Conservation (phyloP, 2,797 vertebrate genomes). For the Darevskia mixta region DNA sequence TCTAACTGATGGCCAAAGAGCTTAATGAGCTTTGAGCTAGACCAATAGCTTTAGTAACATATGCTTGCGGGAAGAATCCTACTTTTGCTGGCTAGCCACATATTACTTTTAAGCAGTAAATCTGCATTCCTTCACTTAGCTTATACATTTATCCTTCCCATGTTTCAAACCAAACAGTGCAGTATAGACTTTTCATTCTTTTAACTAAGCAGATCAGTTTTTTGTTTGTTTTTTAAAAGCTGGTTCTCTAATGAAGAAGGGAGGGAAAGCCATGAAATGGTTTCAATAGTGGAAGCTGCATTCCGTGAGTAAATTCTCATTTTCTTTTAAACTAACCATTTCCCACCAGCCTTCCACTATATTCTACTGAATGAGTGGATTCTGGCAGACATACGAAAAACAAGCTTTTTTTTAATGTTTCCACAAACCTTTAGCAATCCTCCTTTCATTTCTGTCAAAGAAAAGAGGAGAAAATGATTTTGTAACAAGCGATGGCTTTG, state of each 20-base stretch:
- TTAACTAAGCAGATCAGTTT: neutral
- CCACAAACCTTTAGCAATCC: neutral
- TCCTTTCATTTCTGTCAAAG: neutral
- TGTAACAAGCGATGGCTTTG: slow-evolving; percentile 4
- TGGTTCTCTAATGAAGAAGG: neutral
- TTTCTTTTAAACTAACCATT: neutral
- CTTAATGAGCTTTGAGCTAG: slow-evolving; percentile 53
- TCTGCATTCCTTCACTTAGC: slow-evolving; percentile 37
- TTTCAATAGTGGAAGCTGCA: fast-evolving
- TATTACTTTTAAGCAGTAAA: slow-evolving; percentile 31
- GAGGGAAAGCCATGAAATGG: fast-evolving
- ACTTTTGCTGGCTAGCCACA: slow-evolving; percentile 46
- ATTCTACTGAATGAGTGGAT: neutral
- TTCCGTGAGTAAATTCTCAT: neutral
- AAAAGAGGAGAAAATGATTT: neutral
- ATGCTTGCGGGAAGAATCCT: slow-evolving; percentile 42
- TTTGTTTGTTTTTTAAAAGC: neutral
- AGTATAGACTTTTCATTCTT: neutral
- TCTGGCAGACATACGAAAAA: neutral
- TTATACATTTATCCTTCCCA: neutral
- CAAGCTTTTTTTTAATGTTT: neutral
- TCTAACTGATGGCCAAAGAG: slow-evolving; percentile 41
- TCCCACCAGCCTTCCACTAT: neutral
- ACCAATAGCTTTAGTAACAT: neutral
- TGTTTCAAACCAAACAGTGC: neutral